These are phyloP conservation scores for Paracanthobrama guichenoti DNA, from an alignment of 2,113 vertebrate species.

Conservation along the genomic window DNA sequence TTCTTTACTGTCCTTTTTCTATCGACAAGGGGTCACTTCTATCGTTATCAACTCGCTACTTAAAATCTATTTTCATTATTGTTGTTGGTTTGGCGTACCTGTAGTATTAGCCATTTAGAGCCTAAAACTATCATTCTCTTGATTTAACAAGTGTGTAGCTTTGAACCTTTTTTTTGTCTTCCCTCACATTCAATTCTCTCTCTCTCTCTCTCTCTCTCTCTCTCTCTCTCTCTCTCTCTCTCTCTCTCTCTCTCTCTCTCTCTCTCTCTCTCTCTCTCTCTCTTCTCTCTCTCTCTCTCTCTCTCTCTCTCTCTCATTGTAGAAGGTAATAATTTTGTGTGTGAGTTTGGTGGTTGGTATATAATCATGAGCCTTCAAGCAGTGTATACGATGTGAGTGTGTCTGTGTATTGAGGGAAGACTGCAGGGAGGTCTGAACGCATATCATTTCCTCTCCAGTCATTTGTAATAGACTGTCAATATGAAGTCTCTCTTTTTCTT, in stretches of 20 bases:
- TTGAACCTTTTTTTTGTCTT: conserved; percentile 12
- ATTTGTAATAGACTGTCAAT: conserved; percentile 50
- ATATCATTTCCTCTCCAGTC: conserved; percentile 46
- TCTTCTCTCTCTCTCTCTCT: conserved; percentile 4
- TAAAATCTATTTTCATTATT: neutral
- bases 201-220: neutral
- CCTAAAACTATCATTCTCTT: neutral
- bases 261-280: neutral
- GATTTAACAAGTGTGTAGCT: conserved; percentile 14
- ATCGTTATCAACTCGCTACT: neutral
- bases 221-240: neutral
- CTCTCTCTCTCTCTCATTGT: neutral
- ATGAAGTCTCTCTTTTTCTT: conserved; percentile 45
- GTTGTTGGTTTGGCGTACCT: neutral
- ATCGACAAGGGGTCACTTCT: neutral
- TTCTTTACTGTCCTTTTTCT: conserved; percentile 27
- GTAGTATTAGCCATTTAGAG: neutral
- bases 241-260: conserved; percentile 8
- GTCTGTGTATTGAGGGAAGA: conserved; percentile 34
- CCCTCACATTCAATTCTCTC: conserved; percentile 2
- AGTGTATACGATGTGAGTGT: conserved; percentile 20
- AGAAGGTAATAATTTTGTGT: conserved; percentile 39
- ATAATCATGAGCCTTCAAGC: conserved; percentile 18
- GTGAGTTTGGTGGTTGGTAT: conserved; percentile 18
- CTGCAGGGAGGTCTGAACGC: conserved; percentile 37